These are phyloP conservation scores for Menidia menidia DNA, from an alignment of 2,797 vertebrate genomes.

Conservation along the genomic window DNA sequence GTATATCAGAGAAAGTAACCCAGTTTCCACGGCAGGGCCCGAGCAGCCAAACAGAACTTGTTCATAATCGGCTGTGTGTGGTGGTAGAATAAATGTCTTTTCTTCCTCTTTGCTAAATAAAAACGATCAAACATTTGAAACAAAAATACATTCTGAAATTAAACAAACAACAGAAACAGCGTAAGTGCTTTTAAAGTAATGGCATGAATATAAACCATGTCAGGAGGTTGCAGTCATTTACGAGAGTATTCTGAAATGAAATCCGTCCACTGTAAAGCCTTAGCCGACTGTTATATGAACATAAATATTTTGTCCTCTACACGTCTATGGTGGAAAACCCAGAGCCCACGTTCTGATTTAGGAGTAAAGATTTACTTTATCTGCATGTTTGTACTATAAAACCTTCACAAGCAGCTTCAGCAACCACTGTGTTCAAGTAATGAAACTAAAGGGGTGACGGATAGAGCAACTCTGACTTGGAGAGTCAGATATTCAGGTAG, in stretches of 20 bases:
- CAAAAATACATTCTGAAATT: constrained; percentile 27
- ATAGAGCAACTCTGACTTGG: neutral
- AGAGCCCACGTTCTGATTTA: constrained; percentile 14
- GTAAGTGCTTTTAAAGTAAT: constrained; percentile 40
- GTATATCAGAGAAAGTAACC: constrained; percentile 74
- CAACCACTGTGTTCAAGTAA: neutral
- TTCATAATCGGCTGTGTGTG: constrained; percentile 49
- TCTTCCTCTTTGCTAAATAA: constrained; percentile 17
- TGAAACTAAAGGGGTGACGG: neutral
- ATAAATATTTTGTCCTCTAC: constrained; percentile 31
- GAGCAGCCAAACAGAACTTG: constrained; percentile 36
- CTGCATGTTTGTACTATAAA: neutral
- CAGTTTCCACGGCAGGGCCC: constrained; percentile 66
- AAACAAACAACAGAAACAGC: neutral
- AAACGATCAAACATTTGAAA: constrained; percentile 35
- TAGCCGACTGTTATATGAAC: constrained; percentile 32
- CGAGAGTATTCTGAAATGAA: constrained; percentile 38
- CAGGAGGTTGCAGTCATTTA: constrained; percentile 27
- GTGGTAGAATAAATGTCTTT: constrained; percentile 36
- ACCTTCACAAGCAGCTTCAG: constrained; percentile 21
- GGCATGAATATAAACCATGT: constrained; percentile 30
- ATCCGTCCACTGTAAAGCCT: constrained; percentile 21
- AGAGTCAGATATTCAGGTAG: neutral
- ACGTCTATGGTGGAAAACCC: constrained; percentile 6
- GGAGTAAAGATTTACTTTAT: constrained; percentile 15